phyloP scores from a whole-genome alignment of 2,113 vertebrate species.

The Gnathonemus longibarbis region DNA sequence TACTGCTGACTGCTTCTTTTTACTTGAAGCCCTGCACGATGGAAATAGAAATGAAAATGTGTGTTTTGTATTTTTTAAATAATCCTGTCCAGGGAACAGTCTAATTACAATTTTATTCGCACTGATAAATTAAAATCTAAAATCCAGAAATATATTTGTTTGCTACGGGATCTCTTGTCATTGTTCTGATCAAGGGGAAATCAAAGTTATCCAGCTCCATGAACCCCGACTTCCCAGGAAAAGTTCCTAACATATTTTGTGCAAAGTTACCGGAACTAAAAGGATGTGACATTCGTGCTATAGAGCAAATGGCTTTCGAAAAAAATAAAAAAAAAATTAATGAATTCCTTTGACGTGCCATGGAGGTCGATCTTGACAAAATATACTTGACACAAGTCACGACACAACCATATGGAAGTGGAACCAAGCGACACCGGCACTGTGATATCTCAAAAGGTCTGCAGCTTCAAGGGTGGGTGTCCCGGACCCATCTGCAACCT shows the following conservation, averaged over 20 bases:
- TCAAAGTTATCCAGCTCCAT: not conserved
- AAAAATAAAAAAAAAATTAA: not conserved
- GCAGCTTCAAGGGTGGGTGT: conserved; percentile 3
- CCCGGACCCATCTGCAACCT: not conserved
- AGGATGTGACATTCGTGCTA: not conserved
- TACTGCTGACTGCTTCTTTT: not conserved
- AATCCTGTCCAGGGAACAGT: not conserved
- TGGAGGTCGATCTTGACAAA: conserved; percentile 9
- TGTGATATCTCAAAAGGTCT: conserved; percentile 2
- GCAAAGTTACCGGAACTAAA: not conserved
- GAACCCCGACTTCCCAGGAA: not conserved
- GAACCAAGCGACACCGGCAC: not conserved
- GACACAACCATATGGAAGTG: conserved; percentile 9
- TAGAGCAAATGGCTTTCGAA: not conserved
- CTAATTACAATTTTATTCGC: not conserved
- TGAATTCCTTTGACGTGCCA: conserved; percentile 1
- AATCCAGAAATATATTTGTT: not conserved
- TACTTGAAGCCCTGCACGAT: not conserved
- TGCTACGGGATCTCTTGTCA: not conserved
- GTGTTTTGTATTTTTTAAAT: conserved; percentile 2
- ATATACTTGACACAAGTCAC: conserved; percentile 5
- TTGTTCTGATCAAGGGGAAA: not conserved
- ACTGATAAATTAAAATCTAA: not conserved
- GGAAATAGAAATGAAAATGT: not conserved
- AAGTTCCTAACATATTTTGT: not conserved